Conservation (phyloP, 2,113 vertebrate genomes). For the Todiramphus saurophagus region DNA sequence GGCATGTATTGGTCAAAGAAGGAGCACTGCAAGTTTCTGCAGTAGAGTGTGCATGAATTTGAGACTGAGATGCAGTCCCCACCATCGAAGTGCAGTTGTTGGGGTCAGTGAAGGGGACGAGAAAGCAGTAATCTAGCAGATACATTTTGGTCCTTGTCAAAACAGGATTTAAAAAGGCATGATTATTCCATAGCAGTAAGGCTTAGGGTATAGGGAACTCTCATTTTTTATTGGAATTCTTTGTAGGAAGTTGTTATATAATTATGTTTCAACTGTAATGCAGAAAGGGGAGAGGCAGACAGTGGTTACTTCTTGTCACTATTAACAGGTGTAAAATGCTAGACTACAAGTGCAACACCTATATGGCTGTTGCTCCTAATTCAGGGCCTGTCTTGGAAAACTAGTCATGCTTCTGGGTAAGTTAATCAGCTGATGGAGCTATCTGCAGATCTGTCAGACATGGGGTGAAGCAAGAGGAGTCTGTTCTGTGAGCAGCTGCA, state of each 20-base stretch:
- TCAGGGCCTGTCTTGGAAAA: neutral
- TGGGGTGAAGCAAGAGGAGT: neutral
- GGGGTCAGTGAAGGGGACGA: neutral
- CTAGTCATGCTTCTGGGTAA: neutral
- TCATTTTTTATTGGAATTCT: neutral
- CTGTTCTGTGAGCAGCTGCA: neutral
- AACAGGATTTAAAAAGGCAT: neutral
- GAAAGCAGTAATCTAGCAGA: neutral
- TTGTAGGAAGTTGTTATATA: neutral
- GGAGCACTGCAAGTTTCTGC: neutral
- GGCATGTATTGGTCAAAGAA: neutral
- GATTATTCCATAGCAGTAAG: neutral
- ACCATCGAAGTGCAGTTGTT: neutral
- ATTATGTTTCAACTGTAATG: neutral
- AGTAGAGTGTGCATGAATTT: neutral
- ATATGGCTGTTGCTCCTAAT: neutral
- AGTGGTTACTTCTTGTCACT: neutral
- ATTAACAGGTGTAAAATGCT: neutral
- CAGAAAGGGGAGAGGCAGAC: neutral
- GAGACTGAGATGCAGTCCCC: neutral
- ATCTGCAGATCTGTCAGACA: neutral
- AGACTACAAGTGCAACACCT: neutral
- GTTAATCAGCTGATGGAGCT: too few relatives aligned
- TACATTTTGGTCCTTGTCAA: too few relatives aligned
- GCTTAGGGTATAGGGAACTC: neutral